Evolutionary conservation across 2,888 invertebrate species (phyloP).

Genomic region (Neoascia interrupta): DNA sequence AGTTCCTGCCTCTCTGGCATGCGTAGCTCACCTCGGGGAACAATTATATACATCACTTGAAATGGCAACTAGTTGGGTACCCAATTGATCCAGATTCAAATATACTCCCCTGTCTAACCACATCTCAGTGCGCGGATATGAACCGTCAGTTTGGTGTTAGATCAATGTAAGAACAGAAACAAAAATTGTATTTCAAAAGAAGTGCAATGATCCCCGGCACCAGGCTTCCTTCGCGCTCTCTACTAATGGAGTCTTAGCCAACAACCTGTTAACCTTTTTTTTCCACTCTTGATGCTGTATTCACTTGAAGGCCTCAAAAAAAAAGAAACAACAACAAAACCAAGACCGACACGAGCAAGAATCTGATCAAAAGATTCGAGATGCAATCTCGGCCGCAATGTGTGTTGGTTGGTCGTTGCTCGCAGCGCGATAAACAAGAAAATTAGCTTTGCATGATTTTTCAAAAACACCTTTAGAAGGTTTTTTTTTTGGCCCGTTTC

Average conservation of each 20-base stretch:
- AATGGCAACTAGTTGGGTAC: constrained; percentile 27
- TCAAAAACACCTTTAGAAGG: constrained; percentile 22
- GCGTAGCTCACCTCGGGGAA: neutral
- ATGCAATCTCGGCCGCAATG: constrained; percentile 59
- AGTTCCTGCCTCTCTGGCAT: constrained; percentile 4
- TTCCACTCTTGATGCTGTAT: neutral
- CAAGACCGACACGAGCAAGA: constrained; percentile 9
- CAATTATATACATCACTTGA: constrained; percentile 30
- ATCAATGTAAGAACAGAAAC: constrained; percentile 5
- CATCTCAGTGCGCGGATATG: neutral
- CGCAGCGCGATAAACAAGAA: constrained; percentile 35
- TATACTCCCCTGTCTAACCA: neutral
- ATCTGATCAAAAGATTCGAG: constrained; percentile 58
- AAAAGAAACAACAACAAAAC: constrained; percentile 1
- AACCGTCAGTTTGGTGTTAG: constrained; percentile 3
- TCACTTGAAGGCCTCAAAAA: constrained; percentile 24
- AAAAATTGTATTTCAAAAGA: constrained; percentile 34
- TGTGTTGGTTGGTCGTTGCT: constrained; percentile 26
- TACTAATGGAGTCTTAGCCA: constrained; percentile 39
- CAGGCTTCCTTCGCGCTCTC: constrained; percentile 12
- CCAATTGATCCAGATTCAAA: constrained; percentile 5
- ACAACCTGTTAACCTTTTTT: constrained; percentile 51
- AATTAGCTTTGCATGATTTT: constrained; percentile 59
- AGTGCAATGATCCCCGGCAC: constrained; percentile 52
- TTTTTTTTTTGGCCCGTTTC: neutral